A percentile compares a stretch with the other conserved stretches of the same genome.
Conservation (phyloP, 2,888 invertebrate species). For the Pteria penguin region DNA sequence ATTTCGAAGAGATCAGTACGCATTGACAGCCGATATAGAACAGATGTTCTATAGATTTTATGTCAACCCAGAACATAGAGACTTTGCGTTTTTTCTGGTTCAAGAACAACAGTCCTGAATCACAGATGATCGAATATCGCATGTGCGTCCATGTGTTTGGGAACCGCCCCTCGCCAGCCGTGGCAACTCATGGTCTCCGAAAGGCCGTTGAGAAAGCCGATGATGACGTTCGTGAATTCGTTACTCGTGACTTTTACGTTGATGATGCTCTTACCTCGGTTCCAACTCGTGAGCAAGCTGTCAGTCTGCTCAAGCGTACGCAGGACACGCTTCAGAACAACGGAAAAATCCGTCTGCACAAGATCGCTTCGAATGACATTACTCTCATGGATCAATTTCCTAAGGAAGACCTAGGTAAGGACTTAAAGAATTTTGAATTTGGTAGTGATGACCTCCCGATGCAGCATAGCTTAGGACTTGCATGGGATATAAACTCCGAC, state of each 20-base stretch:
- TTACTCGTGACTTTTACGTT: slow-evolving; percentile 46
- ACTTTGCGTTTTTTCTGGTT: neutral
- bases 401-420: neutral
- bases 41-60: slow-evolving; percentile 32
- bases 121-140: slow-evolving; percentile 26
- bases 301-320: slow-evolving; percentile 31
- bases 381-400: neutral
- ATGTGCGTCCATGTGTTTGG: slow-evolving; percentile 37
- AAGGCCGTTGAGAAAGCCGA: slow-evolving; percentile 21
- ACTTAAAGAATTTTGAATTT: neutral
- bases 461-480: neutral
- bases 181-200: slow-evolving; percentile 38
- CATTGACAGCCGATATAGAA: slow-evolving; percentile 41
- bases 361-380: neutral
- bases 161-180: slow-evolving; percentile 37
- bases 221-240: slow-evolving; percentile 31
- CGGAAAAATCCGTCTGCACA: slow-evolving; percentile 26
- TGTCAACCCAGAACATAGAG: neutral
- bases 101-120: neutral
- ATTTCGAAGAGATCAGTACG: slow-evolving; percentile 41
- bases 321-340: slow-evolving; percentile 2
- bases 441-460: neutral
- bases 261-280: slow-evolving; percentile 49
- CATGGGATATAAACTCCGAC: neutral
- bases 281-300: slow-evolving; percentile 5